These are phyloP conservation scores for Polymixis lichenea DNA, from an alignment of 2,888 invertebrate species.

Conservation along the genomic window DNA sequence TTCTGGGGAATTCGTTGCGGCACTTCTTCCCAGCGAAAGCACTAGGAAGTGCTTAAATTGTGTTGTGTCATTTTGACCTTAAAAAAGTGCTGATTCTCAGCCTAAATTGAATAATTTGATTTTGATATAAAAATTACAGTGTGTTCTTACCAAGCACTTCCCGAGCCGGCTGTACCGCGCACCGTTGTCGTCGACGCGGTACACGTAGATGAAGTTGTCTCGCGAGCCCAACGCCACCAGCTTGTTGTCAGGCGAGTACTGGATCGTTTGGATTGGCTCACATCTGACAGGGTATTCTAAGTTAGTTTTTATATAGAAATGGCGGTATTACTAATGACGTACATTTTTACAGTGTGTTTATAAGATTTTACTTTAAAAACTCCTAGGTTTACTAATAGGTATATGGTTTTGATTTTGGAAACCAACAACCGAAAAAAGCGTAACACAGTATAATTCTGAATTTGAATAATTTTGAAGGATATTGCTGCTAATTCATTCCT, in stretches of 20 bases:
- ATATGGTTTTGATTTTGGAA: not conserved
- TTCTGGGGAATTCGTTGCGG: not conserved
- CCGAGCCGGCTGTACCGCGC: constrained; percentile 95
- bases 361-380: not conserved
- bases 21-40: no score
- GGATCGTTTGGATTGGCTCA: constrained; percentile 93
- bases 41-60: no score
- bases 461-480: no score
- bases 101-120: not conserved
- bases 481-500: no score
- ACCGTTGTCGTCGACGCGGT: constrained; percentile 95
- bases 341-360: not conserved
- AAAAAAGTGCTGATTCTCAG: not conserved
- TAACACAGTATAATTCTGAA: no score
- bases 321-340: not conserved
- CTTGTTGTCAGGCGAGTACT: constrained; percentile 95
- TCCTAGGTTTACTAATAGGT: not conserved
- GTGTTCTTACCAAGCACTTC: constrained; percentile 94
- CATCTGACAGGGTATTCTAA: constrained; percentile 70
- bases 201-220: constrained; percentile 97
- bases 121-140: not conserved
- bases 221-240: constrained; percentile 96
- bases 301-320: not conserved
- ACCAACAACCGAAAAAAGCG: no score
- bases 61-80: not conserved